A percentile compares a stretch with the other conserved stretches of the same genome.
phyloP scores from a whole-genome alignment of 2,797 vertebrate genomes.

The Acanthurus tractus region DNA sequence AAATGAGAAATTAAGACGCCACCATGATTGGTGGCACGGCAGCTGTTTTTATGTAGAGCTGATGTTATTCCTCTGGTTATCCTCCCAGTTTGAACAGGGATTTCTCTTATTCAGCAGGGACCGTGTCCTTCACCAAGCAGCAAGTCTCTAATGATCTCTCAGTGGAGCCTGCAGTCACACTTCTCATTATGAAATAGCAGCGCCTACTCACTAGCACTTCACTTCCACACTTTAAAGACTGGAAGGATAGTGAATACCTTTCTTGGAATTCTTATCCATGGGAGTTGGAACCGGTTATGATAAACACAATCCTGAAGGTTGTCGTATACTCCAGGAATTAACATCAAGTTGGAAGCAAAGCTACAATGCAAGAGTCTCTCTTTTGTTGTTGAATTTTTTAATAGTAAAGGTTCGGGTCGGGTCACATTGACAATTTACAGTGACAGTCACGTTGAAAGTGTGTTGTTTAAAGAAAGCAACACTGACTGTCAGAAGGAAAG shows the following conservation, averaged over 20 bases:
- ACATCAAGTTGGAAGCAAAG: background rate
- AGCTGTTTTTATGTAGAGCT: constrained; percentile 29
- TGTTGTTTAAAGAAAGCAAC: background rate
- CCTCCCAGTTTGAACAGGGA: constrained; percentile 56
- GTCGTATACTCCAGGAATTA: background rate
- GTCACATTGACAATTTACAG: background rate
- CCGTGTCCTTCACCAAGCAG: constrained; percentile 60
- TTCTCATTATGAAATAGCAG: constrained; percentile 66
- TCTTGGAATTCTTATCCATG: constrained; percentile 7
- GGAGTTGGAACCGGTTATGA: background rate
- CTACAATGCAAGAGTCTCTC: background rate
- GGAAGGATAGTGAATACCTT: background rate
- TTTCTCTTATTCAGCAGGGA: constrained; percentile 76
- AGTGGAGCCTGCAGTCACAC: constrained; percentile 65
- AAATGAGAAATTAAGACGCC: constrained; percentile 43
- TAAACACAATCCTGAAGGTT: constrained; percentile 4
- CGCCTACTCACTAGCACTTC: constrained; percentile 27
- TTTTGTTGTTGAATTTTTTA: background rate
- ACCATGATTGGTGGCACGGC: constrained; percentile 20
- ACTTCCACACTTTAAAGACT: constrained; percentile 32
- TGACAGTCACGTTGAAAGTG: background rate
- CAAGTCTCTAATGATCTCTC: constrained; percentile 82
- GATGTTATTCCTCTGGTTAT: constrained; percentile 48
- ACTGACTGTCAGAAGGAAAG: background rate
- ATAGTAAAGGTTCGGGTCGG: background rate